phyloP scores from a whole-genome alignment of 2,113 vertebrate genomes.

The Silurus meridionalis region DNA sequence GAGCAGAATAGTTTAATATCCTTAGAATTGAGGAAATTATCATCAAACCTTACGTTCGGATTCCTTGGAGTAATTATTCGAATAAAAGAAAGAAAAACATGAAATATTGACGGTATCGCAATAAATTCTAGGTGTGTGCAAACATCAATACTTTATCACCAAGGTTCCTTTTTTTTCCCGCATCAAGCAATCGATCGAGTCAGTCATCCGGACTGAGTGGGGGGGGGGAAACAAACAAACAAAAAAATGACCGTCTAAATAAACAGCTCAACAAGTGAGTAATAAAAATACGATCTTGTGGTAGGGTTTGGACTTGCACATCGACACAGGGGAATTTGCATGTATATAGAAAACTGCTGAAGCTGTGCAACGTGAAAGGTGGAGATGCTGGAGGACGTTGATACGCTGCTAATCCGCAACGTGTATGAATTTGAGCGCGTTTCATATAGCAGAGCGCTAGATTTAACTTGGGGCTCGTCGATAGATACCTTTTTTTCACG shows the following conservation, averaged over 20 bases:
- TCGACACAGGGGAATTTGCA: background rate
- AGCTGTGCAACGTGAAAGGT: background rate
- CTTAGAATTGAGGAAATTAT: conserved; percentile 13
- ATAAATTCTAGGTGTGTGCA: conserved; percentile 20
- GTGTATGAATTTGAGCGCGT: background rate
- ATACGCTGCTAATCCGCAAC: background rate
- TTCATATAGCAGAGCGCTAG: background rate
- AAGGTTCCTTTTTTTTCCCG: conserved; percentile 22
- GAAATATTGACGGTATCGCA: conserved; percentile 26
- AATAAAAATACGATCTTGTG: conserved; percentile 14
- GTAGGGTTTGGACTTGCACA: background rate
- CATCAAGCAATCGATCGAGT: conserved; percentile 30
- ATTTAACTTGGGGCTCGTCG: background rate
- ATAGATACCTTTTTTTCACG: background rate
- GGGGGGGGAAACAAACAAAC: no score
- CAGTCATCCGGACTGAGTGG: conserved; percentile 33
- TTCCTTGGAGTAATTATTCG: conserved; percentile 18
- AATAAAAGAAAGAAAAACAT: conserved; percentile 24
- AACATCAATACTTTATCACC: conserved; percentile 43
- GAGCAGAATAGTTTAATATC: conserved; percentile 14
- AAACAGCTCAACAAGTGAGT: conserved; percentile 42
- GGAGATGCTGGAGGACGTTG: background rate
- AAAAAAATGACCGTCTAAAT: conserved; percentile 24
- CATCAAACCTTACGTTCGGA: conserved; percentile 9
- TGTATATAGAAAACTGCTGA: background rate